Base-by-base conservation (phyloP, 2,797 vertebrate species). In the Spatula versicolor region DNA sequence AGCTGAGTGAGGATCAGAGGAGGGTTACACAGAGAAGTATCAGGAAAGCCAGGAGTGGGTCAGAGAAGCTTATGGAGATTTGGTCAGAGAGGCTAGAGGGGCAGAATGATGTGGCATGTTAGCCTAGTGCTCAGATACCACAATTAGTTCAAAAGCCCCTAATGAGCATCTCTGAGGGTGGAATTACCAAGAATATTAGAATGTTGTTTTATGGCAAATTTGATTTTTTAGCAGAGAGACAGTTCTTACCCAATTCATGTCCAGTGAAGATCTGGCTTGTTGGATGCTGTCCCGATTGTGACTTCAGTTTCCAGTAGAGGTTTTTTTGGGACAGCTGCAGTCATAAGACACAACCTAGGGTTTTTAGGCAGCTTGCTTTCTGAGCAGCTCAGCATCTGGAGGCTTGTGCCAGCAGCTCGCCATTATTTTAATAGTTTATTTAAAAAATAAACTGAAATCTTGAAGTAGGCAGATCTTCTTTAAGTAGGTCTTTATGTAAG, bases 11-110 rank as follows among this genome's bases (percentile, higher is more conserved):
- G 64, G 81, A 90, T 96, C 88, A 91, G 68, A 48, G 75, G 50
- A 83, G 81, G 72, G 94, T 96, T 95, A 85, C 73, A 48, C 39
- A 7, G 66, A 89, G 74, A 91, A 59, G 75, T 81, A 48, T 72
- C 50, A 59, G 55, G n/a, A 93, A 91, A 94, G 90, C 86, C 78
- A 66, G 54, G 93, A 92, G 22, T 56, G 69, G 83, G 94, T 74
- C 90, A 78, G 48, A 79, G 80, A 54, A 92, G 91, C 90, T 94
- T 92, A 55, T 21, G 55, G 81, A 88, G 88, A 90, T 96, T 94
- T 90, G 74, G 66, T 71, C 59, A 25, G 60, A 77, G 64, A 80
- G 45, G 66, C 89, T 63, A 76, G 86, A 85, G 86, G 50, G 81
- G 21, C 37, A 72, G 68, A 85, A 74, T 35, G 39, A 66, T 66